phyloP scores from a whole-genome alignment of 2,888 invertebrate species.

The Drosophila quinaria region DNA sequence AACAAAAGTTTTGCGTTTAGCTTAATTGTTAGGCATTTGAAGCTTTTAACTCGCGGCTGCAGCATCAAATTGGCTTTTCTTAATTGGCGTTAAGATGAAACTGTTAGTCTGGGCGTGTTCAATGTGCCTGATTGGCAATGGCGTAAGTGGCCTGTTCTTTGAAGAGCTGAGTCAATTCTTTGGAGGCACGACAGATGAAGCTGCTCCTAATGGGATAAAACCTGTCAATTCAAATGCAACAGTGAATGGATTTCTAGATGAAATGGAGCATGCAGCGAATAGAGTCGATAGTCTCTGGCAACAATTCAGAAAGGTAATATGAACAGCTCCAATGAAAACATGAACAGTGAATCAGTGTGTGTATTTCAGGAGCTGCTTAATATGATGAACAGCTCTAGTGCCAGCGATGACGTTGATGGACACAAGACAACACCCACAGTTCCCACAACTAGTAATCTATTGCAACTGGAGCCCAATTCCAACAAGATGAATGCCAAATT shows the following conservation, averaged over 20 bases:
- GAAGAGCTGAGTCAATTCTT: constrained; percentile 49
- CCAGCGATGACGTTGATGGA: constrained; percentile 15
- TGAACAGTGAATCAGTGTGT: constrained; percentile 14
- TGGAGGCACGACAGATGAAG: constrained; percentile 11
- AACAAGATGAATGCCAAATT: neutral
- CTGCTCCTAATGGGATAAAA: neutral
- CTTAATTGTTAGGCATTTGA: constrained; percentile 43
- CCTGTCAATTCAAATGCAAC: constrained; percentile 6
- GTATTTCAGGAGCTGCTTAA: constrained; percentile 24
- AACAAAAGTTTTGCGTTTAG: constrained; percentile 56
- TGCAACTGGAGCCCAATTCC: constrained; percentile 25
- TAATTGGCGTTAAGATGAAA: constrained; percentile 53
- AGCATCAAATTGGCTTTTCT: constrained; percentile 8
- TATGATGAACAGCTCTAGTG: constrained; percentile 39
- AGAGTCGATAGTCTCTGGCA: constrained; percentile 60
- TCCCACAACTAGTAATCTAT: constrained; percentile 2
- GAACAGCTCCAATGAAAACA: neutral
- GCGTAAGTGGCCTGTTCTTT: constrained; percentile 48
- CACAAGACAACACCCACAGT: constrained; percentile 3
- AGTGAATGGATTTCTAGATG: constrained; percentile 34
- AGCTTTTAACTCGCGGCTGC: constrained; percentile 27
- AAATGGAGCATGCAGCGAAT: constrained; percentile 57
- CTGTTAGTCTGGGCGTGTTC: constrained; percentile 46
- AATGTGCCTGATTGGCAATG: constrained; percentile 30
- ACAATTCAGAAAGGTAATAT: constrained; percentile 61